Conservation (phyloP, 2,888 invertebrate genomes). For the Cenopis cana region DNA sequence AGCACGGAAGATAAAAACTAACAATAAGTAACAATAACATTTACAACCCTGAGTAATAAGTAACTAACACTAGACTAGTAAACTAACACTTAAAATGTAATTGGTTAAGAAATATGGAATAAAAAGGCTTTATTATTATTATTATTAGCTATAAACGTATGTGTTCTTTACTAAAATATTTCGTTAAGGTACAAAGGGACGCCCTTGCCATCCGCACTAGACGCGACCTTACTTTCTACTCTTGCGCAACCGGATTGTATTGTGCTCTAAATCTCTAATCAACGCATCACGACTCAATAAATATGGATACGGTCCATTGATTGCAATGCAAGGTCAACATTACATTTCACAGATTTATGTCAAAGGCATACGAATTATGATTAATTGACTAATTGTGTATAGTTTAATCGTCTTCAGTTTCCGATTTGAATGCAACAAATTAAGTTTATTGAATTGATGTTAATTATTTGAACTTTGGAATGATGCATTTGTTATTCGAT, state of each 20-base stretch:
- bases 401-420: neutral
- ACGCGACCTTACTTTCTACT: conserved; percentile 58
- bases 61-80: too few relatives aligned
- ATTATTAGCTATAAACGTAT: too few relatives aligned
- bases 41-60: too few relatives aligned
- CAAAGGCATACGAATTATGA: neutral
- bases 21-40: too few relatives aligned
- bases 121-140: too few relatives aligned
- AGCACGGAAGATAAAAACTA: too few relatives aligned
- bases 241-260: conserved; percentile 41
- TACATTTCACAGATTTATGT: neutral
- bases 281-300: conserved; percentile 65
- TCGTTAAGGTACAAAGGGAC: conserved; percentile 21
- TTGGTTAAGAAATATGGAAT: too few relatives aligned
- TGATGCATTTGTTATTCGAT: neutral
- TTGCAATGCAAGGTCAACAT: conserved; percentile 36
- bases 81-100: too few relatives aligned
- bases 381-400: neutral
- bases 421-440: conserved; percentile 15
- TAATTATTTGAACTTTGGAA: neutral
- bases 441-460: conserved; percentile 12
- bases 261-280: conserved; percentile 57
- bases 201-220: conserved; percentile 35
- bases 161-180: neutral
- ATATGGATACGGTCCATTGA: conserved; percentile 42